phyloP scores from a whole-genome alignment of 2,797 vertebrate genomes.

The Thalassophryne amazonica region DNA sequence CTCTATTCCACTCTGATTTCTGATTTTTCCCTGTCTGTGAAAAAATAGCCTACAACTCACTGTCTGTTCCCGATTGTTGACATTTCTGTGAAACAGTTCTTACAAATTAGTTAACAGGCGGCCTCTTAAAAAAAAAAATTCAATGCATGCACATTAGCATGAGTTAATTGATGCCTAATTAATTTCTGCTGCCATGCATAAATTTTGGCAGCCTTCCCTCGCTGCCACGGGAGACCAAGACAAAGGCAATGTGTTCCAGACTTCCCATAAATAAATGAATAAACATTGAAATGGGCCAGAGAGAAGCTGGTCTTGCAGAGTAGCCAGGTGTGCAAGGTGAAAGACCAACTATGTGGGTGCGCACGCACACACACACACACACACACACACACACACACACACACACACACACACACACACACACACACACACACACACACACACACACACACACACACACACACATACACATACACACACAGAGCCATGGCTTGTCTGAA shows the following conservation, averaged over 20 bases:
- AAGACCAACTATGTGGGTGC: conserved; percentile 71
- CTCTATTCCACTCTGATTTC: conserved; percentile 66
- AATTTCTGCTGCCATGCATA: conserved; percentile 84
- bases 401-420: conserved; percentile 3
- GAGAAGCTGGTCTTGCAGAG: conserved; percentile 61
- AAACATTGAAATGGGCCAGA: conserved; percentile 77
- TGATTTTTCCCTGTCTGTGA: conserved; percentile 55
- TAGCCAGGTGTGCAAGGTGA: conserved; percentile 75
- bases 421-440: neutral
- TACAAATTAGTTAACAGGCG: conserved; percentile 81
- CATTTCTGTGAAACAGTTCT: conserved; percentile 70
- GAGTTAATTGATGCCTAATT: conserved; percentile 86
- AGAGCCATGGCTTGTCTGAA: too few relatives aligned
- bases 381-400: conserved; percentile 3
- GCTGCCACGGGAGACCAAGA: conserved; percentile 70
- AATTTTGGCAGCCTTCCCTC: conserved; percentile 69
- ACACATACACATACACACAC: too few relatives aligned
- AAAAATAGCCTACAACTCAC: conserved; percentile 66
- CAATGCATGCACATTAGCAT: conserved; percentile 81
- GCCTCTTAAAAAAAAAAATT: conserved; percentile 67
- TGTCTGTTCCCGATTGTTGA: conserved; percentile 65
- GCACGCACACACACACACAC: conserved; percentile 20
- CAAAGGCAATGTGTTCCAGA: conserved; percentile 70
- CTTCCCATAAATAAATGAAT: conserved; percentile 82
- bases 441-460: too few relatives aligned